These are phyloP conservation scores for Microchirus variegatus DNA, from an alignment of 2,797 vertebrate species.

Conservation along the genomic window DNA sequence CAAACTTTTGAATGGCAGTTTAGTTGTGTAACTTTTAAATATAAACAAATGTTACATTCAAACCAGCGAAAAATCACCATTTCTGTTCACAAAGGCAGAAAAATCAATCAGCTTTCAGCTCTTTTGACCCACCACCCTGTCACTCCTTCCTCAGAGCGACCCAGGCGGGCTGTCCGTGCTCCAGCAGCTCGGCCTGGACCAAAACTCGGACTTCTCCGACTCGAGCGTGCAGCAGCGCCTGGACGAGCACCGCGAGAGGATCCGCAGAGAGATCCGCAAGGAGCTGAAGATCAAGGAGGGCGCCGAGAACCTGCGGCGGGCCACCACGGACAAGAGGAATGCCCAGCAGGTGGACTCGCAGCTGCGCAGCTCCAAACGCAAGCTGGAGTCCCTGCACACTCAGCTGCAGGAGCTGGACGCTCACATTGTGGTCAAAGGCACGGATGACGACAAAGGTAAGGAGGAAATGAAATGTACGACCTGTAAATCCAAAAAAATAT, in stretches of 20 bases:
- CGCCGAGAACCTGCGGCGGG: constrained; percentile 87
- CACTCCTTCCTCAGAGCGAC: constrained; percentile 74
- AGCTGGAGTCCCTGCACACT: constrained; percentile 82
- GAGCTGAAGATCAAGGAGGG: constrained; percentile 94
- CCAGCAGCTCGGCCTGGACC: constrained; percentile 88
- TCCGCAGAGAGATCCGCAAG: constrained; percentile 89
- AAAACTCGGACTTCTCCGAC: constrained; percentile 87
- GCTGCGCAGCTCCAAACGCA: constrained; percentile 84
- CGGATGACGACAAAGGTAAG: constrained; percentile 73
- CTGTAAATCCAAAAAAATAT: too few relatives aligned
- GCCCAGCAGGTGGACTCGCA: constrained; percentile 87
- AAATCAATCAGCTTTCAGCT: too few relatives aligned
- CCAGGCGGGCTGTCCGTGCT: constrained; percentile 84
- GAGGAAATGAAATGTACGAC: not conserved
- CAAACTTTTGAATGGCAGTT: too few relatives aligned
- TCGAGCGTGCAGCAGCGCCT: constrained; percentile 86
- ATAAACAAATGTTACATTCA: too few relatives aligned
- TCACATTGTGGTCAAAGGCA: constrained; percentile 86
- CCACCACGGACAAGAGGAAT: constrained; percentile 88
- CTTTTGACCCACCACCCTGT: constrained; percentile 1
- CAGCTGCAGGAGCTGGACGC: constrained; percentile 90
- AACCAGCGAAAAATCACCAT: too few relatives aligned
- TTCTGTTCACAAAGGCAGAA: too few relatives aligned
- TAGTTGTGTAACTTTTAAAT: too few relatives aligned
- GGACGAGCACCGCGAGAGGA: constrained; percentile 88